phyloP scores from a whole-genome alignment of 2,797 vertebrate genomes.

The Orestias chungarensis region DNA sequence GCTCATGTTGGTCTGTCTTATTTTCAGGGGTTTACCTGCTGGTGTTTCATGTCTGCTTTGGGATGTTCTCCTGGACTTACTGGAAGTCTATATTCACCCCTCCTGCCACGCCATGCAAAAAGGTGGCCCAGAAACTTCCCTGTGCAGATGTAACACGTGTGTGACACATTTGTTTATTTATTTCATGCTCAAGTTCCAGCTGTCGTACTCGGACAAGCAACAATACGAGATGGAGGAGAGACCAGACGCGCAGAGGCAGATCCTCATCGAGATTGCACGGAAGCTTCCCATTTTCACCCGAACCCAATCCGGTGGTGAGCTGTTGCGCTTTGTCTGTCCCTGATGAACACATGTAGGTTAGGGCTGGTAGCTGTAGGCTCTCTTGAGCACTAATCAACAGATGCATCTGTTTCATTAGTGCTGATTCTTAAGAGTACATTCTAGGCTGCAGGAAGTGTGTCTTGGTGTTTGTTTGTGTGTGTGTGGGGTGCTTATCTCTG shows the following conservation, averaged over 20 bases:
- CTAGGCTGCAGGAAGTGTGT: conserved; percentile 57
- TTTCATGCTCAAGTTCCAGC: conserved; percentile 84
- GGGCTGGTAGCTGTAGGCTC: conserved; percentile 38
- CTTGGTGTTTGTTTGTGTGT: conserved; percentile 46
- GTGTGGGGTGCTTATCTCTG: conserved; percentile 62
- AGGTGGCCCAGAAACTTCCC: conserved; percentile 78
- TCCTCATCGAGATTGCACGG: conserved; percentile 89
- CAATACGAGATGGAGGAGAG: conserved; percentile 93
- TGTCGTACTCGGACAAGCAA: conserved; percentile 93
- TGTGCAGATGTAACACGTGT: too few species aligned
- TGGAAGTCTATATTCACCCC: conserved; percentile 98
- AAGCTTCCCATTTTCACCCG: conserved; percentile 92
- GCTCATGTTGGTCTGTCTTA: conserved; percentile 5
- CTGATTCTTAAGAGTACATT: conserved; percentile 58
- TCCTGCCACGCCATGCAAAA: conserved; percentile 89
- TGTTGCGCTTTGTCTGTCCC: conserved; percentile 31
- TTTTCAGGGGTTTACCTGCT: conserved; percentile 89
- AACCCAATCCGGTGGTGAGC: conserved; percentile 89
- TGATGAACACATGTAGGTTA: conserved; percentile 40
- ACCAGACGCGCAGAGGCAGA: conserved; percentile 93
- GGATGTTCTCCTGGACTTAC: conserved; percentile 97
- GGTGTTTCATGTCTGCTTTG: conserved; percentile 93
- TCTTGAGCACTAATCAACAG: conserved; percentile 54
- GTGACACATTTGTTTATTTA: not conserved
- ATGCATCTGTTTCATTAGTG: conserved; percentile 64